These are phyloP conservation scores for Acanthaster planci DNA, from an alignment of 35 echinoderm and acorn worm species.

Conservation along the genomic window DNA sequence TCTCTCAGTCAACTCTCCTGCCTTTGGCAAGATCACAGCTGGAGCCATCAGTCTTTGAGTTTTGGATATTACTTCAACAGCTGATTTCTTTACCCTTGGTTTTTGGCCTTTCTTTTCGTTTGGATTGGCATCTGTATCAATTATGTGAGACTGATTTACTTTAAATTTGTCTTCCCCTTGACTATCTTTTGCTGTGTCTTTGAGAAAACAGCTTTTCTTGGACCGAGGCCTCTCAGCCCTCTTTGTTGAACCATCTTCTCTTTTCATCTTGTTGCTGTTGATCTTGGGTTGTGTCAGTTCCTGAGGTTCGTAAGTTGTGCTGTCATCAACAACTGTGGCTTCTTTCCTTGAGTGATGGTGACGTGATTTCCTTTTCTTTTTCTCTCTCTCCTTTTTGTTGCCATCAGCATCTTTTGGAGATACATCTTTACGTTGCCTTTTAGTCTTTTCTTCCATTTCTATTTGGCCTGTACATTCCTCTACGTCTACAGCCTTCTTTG, in stretches of 20 bases:
- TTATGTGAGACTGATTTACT: too few species aligned
- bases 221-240: background rate
- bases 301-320: background rate
- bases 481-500: background rate
- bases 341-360: slow-evolving; percentile 14
- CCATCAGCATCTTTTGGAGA: background rate
- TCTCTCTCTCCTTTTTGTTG: background rate
- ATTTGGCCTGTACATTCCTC: background rate
- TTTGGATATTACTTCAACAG: background rate
- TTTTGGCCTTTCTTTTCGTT: background rate
- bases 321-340: background rate
- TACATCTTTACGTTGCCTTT: background rate
- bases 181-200: too few species aligned
- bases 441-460: background rate
- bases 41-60: background rate
- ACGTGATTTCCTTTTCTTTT: slow-evolving; percentile 2
- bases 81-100: background rate
- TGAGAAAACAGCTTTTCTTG: background rate
- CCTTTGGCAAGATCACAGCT: too few species aligned
- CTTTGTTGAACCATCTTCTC: background rate
- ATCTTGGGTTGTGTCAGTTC: background rate
- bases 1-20: too few species aligned
- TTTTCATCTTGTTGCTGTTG: background rate
- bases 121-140: too few species aligned
- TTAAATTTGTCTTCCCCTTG: too few species aligned